These are phyloP conservation scores for Pachycephus smyrnensis DNA, from an alignment of 2,888 invertebrate genomes.

Conservation along the genomic window DNA sequence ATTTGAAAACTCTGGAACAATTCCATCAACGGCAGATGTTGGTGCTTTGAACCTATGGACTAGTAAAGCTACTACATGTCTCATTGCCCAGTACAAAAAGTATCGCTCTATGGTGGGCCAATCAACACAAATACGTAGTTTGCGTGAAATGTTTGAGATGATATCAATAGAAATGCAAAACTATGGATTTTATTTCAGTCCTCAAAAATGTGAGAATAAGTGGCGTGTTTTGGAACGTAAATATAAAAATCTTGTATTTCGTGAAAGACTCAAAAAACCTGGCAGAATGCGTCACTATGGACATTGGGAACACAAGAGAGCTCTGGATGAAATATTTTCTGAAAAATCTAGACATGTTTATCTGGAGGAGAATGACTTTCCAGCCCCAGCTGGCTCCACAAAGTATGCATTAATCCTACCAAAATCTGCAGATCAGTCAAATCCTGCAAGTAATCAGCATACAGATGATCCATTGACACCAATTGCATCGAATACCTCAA, in stretches of 20 bases:
- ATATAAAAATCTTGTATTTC: conserved; percentile 56
- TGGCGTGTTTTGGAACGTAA: conserved; percentile 60
- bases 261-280: conserved; percentile 56
- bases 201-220: conserved; percentile 62
- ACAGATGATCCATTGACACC: conserved; percentile 11
- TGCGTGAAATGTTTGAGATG: conserved; percentile 60
- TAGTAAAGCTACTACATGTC: conserved; percentile 55
- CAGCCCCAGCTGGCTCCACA: conserved; percentile 29
- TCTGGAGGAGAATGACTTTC: conserved; percentile 44
- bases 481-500: neutral
- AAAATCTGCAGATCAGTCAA: conserved; percentile 23
- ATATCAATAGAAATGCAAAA: conserved; percentile 57
- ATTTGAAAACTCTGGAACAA: conserved; percentile 30
- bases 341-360: conserved; percentile 47
- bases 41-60: conserved; percentile 54
- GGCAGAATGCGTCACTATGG: conserved; percentile 59
- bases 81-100: conserved; percentile 56
- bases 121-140: conserved; percentile 49
- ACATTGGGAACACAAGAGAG: conserved; percentile 59
- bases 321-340: conserved; percentile 57
- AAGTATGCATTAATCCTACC: conserved; percentile 36
- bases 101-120: conserved; percentile 56
- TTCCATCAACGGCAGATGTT: conserved; percentile 38
- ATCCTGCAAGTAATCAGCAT: neutral
- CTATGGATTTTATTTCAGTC: conserved; percentile 52